Evolutionary conservation across 2,797 vertebrate genomes (phyloP).

Genomic region (Acomys russatus): DNA sequence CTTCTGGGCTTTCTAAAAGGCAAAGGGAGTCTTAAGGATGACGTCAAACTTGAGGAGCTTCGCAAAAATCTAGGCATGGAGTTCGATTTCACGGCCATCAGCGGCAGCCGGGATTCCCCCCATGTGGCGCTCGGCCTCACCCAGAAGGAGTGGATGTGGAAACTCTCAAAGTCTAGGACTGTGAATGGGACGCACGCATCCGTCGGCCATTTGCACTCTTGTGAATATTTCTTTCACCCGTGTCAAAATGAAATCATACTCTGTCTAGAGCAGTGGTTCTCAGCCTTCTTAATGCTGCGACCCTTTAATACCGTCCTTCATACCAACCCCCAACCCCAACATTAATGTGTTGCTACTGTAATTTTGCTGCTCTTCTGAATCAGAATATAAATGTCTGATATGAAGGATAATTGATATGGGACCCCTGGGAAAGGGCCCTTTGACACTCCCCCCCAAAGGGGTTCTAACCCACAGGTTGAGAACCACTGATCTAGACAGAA

Average conservation of each 20-base stretch:
- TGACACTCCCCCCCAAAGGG: background rate
- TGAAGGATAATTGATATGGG: background rate
- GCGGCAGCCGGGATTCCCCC: background rate
- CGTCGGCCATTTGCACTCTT: background rate
- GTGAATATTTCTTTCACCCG: conserved; percentile 23
- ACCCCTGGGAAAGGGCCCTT: background rate
- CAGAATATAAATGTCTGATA: background rate
- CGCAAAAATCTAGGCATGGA: background rate
- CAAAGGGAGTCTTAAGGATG: conserved; percentile 57
- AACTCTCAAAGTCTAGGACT: conserved; percentile 47
- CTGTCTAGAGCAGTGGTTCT: background rate
- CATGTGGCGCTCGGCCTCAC: background rate
- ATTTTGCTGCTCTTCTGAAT: background rate
- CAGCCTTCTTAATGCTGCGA: background rate
- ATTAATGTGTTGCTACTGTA: background rate
- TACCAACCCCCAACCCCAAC: background rate
- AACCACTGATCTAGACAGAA: background rate
- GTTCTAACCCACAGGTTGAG: background rate
- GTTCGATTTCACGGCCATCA: background rate
- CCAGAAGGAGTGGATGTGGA: background rate
- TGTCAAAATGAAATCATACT: background rate
- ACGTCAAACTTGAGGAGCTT: background rate
- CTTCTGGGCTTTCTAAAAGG: conserved; percentile 84
- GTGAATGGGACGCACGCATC: background rate
- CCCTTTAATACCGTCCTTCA: background rate